These are phyloP conservation scores for Channa striata DNA, from an alignment of 2,797 vertebrate species.

Conservation along the genomic window DNA sequence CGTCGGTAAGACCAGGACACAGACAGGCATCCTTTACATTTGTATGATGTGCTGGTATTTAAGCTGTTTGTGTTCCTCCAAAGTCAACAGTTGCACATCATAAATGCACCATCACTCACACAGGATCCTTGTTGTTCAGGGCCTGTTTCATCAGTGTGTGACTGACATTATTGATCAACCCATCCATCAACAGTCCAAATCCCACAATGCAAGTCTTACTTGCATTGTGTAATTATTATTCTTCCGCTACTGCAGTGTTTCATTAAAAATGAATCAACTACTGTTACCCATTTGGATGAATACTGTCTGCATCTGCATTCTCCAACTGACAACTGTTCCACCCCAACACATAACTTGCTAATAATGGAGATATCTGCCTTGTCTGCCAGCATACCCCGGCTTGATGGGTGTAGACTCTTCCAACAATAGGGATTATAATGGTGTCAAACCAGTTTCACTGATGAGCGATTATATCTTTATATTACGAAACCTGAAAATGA, in stretches of 20 bases:
- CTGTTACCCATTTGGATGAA: not conserved
- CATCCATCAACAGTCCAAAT: constrained; percentile 6
- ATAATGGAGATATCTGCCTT: constrained; percentile 19
- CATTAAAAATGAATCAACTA: constrained; percentile 1
- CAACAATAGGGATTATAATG: constrained; percentile 39
- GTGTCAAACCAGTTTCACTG: constrained; percentile 22
- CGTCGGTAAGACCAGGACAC: constrained; percentile 11
- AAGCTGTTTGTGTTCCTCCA: not conserved
- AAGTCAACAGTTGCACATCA: constrained; percentile 18
- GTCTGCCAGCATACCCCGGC: not conserved
- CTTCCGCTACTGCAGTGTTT: constrained; percentile 10
- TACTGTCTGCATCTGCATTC: constrained; percentile 2
- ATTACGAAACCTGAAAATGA: constrained; percentile 8
- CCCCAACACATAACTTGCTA: constrained; percentile 10
- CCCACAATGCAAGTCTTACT: not conserved
- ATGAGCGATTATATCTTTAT: constrained; percentile 6
- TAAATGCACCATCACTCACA: not conserved
- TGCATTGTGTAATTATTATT: constrained; percentile 29
- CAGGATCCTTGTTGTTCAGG: not conserved
- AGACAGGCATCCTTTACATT: constrained; percentile 7
- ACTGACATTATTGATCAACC: constrained; percentile 6
- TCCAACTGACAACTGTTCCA: not conserved
- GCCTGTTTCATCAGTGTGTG: constrained; percentile 19
- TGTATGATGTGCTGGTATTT: not conserved
- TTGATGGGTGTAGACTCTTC: constrained; percentile 20